Conservation (phyloP, 1,140 invertebrate species). For the Lethrus apterus region DNA sequence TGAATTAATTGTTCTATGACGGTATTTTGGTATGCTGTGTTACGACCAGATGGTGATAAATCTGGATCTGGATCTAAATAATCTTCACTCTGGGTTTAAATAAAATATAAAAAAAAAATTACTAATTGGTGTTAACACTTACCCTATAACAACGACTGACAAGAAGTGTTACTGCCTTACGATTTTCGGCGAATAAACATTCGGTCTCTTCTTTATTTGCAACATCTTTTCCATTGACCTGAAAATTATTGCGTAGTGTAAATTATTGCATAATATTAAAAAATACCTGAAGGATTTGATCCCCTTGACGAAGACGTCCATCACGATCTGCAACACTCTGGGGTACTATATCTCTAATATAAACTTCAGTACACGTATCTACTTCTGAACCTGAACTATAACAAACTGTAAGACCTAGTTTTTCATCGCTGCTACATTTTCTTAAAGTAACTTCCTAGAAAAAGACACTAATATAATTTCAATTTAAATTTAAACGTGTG, state of each 20-base stretch:
- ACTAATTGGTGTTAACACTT: conserved; percentile 20
- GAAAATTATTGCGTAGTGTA: conserved; percentile 18
- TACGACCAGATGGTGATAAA: conserved; percentile 26
- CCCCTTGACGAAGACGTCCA: conserved; percentile 61
- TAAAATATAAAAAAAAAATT: neutral
- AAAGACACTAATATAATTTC: conserved; percentile 23
- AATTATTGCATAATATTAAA: too few relatives aligned
- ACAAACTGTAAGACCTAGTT: conserved; percentile 62
- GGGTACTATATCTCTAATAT: conserved; percentile 63
- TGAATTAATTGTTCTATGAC: conserved; percentile 48
- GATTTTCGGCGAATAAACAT: conserved; percentile 47
- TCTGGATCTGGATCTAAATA: conserved; percentile 24
- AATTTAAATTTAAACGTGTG: neutral
- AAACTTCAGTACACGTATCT: conserved; percentile 54
- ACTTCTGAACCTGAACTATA: conserved; percentile 55
- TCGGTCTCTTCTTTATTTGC: conserved; percentile 51
- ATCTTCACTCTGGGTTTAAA: conserved; percentile 29
- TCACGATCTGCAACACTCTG: conserved; percentile 61
- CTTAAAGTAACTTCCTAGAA: conserved; percentile 62
- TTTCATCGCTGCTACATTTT: conserved; percentile 50
- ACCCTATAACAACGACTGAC: conserved; percentile 51
- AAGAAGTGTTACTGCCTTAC: conserved; percentile 47
- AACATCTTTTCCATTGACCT: conserved; percentile 51
- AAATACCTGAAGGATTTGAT: conserved; percentile 61
- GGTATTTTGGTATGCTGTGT: conserved; percentile 48